These are phyloP conservation scores for Neodiprion lecontei DNA, from an alignment of 1,140 invertebrate genomes.

Conservation along the genomic window DNA sequence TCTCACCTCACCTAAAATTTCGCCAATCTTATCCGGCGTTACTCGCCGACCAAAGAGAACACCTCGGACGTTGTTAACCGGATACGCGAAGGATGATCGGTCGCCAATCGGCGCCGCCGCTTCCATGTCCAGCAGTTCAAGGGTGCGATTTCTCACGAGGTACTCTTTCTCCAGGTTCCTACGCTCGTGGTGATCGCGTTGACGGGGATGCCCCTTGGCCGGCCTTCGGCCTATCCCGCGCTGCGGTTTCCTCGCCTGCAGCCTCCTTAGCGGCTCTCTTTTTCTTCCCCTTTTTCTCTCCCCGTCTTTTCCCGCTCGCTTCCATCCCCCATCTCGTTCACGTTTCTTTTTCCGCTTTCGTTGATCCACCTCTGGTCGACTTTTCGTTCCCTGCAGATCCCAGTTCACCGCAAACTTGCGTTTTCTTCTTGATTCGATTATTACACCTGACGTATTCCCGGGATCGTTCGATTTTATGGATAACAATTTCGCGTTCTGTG, in stretches of 20 bases:
- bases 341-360: neutral
- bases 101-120: neutral
- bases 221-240: neutral
- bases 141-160: slow-evolving; percentile 29
- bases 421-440: neutral
- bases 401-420: neutral
- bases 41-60: neutral
- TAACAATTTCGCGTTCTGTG: too few species aligned
- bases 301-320: neutral
- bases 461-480: too few species aligned
- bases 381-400: neutral
- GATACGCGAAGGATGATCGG: neutral
- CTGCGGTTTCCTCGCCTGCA: neutral
- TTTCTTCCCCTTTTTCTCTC: neutral
- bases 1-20: too few species aligned
- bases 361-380: neutral
- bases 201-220: too few species aligned
- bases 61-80: neutral
- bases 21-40: neutral
- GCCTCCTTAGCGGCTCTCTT: neutral
- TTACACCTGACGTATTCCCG: neutral
- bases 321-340: neutral
- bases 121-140: slow-evolving; percentile 26
- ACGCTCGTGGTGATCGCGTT: neutral
- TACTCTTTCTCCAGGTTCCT: slow-evolving; percentile 31